Evolutionary conservation across 2,797 vertebrate genomes (phyloP), one percentile per base, ranked within the genome.

Genomic region (Dipus sagitta): DNA sequence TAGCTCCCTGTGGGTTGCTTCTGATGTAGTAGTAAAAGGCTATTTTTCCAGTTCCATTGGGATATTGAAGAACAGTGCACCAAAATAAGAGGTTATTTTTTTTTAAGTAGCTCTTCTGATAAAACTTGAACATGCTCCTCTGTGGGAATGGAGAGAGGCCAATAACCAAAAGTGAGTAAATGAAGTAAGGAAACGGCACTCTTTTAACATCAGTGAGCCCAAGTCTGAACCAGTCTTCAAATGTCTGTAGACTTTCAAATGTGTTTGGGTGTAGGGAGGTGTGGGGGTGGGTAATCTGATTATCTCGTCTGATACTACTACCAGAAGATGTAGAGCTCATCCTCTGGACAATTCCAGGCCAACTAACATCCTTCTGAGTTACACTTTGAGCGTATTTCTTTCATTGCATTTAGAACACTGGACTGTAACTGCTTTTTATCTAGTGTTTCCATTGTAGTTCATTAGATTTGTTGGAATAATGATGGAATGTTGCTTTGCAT

Each of bases 21-120:
- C 58, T 75, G 78, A 23, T 54, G 12, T 23, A 78, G 21, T 23
- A 92, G 85, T 47, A 86, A 75, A 90, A 75, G 15, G 58, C 24
- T 67, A 13, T 60, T 91, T 60, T 78, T 77, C 24, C 21, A 62
- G 47, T 74, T 95, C 20, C 80, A 47, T 12, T 78, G 74, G 13
- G 76, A 93, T 92, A 89, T 23, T 91, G 79, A 95, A 9, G 28
- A 92, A 60, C n/a, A 85, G 11, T 75, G 18, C 4, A 62, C 12
- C 79, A 64, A 76, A 85, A 17, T 83, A 42, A 92, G n/a, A 20
- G 18, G 20, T 17, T 80, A 76, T 92, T 93, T 86, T 21, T 47
- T 47, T 47, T 17, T 58, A 14, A 62, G 86, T 78, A 76, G 47
- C 6, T 88, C 52, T 15, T 15, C 42, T 93, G 38, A 21, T 91